phyloP scores from a whole-genome alignment of 2,797 vertebrate species.

The Pampus argenteus region DNA sequence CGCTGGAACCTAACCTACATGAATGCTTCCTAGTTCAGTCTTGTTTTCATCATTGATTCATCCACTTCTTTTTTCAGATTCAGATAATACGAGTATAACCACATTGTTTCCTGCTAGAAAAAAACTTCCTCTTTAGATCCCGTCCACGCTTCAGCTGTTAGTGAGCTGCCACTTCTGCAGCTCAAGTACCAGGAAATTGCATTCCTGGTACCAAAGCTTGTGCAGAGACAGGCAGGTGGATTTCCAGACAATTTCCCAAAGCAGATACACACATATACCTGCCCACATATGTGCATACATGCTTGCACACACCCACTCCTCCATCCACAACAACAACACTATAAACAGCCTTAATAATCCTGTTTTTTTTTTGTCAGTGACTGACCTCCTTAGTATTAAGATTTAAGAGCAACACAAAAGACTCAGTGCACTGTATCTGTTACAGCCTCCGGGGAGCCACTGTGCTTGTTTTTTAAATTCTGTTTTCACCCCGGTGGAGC shows the following conservation, averaged over 20 bases:
- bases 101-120: constrained; percentile 21
- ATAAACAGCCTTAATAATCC: constrained; percentile 23
- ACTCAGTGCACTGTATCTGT: constrained; percentile 43
- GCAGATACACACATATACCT: background rate
- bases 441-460: background rate
- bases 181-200: constrained; percentile 32
- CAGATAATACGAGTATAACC: constrained; percentile 6
- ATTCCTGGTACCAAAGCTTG: constrained; percentile 33
- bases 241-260: constrained; percentile 28
- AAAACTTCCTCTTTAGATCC: constrained; percentile 23
- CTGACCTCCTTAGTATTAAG: constrained; percentile 55
- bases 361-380: constrained; percentile 13
- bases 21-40: background rate
- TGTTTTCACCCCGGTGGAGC: constrained; percentile 11
- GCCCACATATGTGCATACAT: background rate
- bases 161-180: constrained; percentile 5
- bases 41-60: constrained; percentile 1
- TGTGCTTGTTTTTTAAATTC: constrained; percentile 36
- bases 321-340: background rate
- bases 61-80: constrained; percentile 29
- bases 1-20: background rate
- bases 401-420: constrained; percentile 55
- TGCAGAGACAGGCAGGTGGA: constrained; percentile 45
- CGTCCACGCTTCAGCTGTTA: constrained; percentile 19
- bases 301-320: background rate